Evolutionary conservation across 2,888 invertebrate species (phyloP).

Genomic region (Drosophila meridiana): DNA sequence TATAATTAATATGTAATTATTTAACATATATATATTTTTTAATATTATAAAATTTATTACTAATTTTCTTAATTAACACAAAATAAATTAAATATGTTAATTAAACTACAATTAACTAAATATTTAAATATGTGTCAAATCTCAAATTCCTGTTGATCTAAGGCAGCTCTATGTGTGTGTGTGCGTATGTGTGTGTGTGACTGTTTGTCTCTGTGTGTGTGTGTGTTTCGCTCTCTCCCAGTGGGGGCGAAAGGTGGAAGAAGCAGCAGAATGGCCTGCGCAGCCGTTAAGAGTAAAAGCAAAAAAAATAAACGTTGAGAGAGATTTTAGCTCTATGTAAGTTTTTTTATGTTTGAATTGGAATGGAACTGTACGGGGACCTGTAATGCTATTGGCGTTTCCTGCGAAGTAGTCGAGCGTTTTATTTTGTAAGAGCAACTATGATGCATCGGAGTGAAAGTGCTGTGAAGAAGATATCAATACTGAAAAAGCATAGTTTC

Average conservation of each 20-base stretch:
- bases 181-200: conserved; percentile 1
- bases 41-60: no score
- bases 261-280: conserved; percentile 44
- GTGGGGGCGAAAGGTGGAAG: conserved; percentile 16
- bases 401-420: conserved; percentile 64
- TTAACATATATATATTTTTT: no score
- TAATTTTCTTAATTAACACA: not conserved
- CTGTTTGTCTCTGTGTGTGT: not conserved
- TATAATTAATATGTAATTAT: no score
- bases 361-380: conserved; percentile 65
- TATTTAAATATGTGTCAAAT: conserved; percentile 11
- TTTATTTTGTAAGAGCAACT: conserved; percentile 66
- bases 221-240: conserved; percentile 15
- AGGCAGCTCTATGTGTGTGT: conserved; percentile 1
- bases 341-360: conserved; percentile 39
- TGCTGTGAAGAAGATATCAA: conserved; percentile 35
- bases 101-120: not conserved
- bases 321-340: conserved; percentile 13
- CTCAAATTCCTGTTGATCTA: conserved; percentile 42
- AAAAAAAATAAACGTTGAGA: conserved; percentile 1
- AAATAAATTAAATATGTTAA: not conserved
- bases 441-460: conserved; percentile 65
- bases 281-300: conserved; percentile 38
- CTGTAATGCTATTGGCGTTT: conserved; percentile 65
- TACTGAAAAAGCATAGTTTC: conserved; percentile 28